Evolutionary conservation across 37 sponge, comb jelly and placozoan species (phyloP), one percentile per base, ranked within the genome.

Genomic region (Theonella swinhoei): DNA sequence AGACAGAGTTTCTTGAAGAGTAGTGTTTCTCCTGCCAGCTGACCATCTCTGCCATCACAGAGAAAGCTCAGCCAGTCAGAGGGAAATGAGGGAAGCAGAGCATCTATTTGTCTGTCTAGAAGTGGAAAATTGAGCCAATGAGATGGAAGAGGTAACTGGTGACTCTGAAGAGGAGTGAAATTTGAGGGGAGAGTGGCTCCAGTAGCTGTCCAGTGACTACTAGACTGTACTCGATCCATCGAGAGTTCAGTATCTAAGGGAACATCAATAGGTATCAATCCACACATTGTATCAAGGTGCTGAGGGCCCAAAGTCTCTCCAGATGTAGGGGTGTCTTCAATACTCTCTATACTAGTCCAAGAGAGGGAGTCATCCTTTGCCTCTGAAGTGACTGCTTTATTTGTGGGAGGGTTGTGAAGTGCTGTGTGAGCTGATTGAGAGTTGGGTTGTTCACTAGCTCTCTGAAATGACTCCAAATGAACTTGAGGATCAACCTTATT

Each of bases 61-160:
- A 89, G 23, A 64, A 36, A 68, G 0, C 37, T 36, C 66, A 79
- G 63, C 90, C 90, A 89, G 17, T 78, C 79, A 19, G 19, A 26
- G 17, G 90, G 90, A 70, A 89, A 89, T 11, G 39, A 25, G 7
- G n/a, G 68, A 5, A 72, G 75, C 39, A 84, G 65, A 24, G 78
- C 24, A 23, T 59, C 72, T 11, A 79, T 25, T 30, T 70, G 58
- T 30, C 11, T 36, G 30, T 43, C 39, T 25, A 20, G 41, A 29
- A 87, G 68, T 34, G 81, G 81, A 66, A 61, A 28, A 25, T 29
- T 24, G 34, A 38, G 24, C 85, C 85, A 85, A 7, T 47, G 11
- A 47, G 54, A 7, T 47, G 54, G 54, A 47, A 17, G 14, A 17
- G 54, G 14, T 47, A 47, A 47, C 11, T 17, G 7, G n/a, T n/a